phyloP scores from a whole-genome alignment of 2,797 vertebrate species.

The Enteromius fasciolatus region DNA sequence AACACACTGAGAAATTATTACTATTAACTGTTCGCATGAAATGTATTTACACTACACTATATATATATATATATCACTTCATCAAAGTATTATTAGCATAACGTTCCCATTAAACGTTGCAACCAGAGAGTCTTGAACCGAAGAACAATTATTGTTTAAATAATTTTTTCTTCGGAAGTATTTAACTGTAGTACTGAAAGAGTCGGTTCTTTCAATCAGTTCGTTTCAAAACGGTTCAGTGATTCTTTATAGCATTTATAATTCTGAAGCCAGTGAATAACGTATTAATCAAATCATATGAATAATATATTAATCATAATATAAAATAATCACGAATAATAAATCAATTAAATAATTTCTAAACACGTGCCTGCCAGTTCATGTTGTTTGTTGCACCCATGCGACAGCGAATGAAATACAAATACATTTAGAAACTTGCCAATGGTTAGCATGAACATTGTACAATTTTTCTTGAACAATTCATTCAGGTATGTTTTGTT shows the following conservation, averaged over 20 bases:
- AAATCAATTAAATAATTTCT: neutral
- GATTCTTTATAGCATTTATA: neutral
- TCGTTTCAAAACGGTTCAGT: conserved; percentile 4
- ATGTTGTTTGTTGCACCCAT: neutral
- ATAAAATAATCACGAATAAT: too few species aligned
- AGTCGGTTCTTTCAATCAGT: conserved; percentile 14
- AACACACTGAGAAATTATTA: neutral
- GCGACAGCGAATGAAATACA: neutral
- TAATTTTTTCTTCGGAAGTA: neutral
- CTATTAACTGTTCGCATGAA: neutral
- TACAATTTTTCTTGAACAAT: neutral
- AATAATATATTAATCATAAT: too few species aligned
- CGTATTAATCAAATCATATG: too few species aligned
- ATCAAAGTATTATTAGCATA: neutral
- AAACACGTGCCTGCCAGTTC: neutral
- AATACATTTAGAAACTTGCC: neutral
- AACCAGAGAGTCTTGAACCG: neutral
- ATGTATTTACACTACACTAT: too few species aligned
- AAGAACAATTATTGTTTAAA: neutral
- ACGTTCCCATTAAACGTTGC: neutral
- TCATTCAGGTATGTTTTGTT: neutral
- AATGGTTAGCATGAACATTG: too few species aligned
- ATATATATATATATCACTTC: neutral
- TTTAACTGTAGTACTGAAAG: neutral
- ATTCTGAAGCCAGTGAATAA: neutral